Evolutionary conservation across 92 coral and sea anemone genomes (phyloP).

Genomic region (Parazoanthus swiftii): DNA sequence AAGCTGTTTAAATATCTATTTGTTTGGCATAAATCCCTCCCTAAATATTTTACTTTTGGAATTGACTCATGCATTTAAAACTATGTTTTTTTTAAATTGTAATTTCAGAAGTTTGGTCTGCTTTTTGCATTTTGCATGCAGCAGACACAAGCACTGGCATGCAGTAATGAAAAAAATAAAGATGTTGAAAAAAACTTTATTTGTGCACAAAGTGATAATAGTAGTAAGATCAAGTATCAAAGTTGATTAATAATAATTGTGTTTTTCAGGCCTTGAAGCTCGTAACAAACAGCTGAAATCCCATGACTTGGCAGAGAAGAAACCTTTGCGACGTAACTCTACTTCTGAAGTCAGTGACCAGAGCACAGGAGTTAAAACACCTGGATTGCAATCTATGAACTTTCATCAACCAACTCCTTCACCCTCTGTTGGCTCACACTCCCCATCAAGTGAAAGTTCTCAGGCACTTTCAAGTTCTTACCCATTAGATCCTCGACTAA

Average conservation of each 20-base stretch:
- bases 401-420: conserved; percentile 89
- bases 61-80: too few species aligned
- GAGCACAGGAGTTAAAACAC: conserved; percentile 9
- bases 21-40: too few species aligned
- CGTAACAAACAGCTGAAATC: conserved; percentile 36
- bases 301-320: conserved; percentile 26
- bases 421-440: conserved; percentile 78
- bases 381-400: conserved; percentile 23
- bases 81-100: too few species aligned
- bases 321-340: conserved; percentile 40
- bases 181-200: too few species aligned
- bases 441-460: conserved; percentile 70
- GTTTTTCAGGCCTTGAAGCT: conserved; percentile 49
- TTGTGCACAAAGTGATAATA: too few species aligned
- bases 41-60: too few species aligned
- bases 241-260: neutral
- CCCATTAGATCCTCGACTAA: conserved; percentile 64
- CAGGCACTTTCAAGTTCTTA: conserved; percentile 45
- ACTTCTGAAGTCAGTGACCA: conserved; percentile 40
- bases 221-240: too few species aligned
- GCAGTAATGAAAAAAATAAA: too few species aligned
- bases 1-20: too few species aligned
- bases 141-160: too few species aligned
- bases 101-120: too few species aligned
- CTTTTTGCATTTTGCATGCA: too few species aligned